These are phyloP conservation scores for Chanos chanos DNA, from an alignment of 2,797 vertebrate genomes.

Conservation along the genomic window DNA sequence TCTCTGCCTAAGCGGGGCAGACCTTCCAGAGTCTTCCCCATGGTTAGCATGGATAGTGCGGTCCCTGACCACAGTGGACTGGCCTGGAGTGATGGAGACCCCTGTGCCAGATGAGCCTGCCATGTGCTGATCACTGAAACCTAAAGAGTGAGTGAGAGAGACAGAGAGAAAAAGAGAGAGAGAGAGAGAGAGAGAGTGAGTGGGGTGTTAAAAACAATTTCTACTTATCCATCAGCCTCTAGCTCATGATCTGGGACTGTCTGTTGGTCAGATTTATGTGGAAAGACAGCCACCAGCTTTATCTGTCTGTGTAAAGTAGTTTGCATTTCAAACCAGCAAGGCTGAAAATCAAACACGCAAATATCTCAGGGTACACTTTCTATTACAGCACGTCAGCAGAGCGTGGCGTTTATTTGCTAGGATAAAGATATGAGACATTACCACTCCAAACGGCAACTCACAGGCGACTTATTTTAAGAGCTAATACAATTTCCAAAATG, in stretches of 20 bases:
- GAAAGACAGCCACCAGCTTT: no score
- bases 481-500: no score
- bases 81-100: constrained; percentile 51
- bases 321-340: no score
- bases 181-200: background rate
- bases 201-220: background rate
- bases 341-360: background rate
- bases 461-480: no score
- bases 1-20: constrained; percentile 55
- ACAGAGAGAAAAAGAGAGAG: background rate
- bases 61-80: constrained; percentile 39
- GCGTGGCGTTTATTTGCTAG: no score
- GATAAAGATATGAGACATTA: no score
- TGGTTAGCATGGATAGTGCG: constrained; percentile 38
- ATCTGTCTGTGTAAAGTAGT: no score
- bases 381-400: background rate
- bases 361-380: background rate
- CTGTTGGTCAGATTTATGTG: no score
- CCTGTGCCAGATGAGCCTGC: constrained; percentile 57
- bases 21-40: constrained; percentile 21
- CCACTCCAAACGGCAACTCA: no score
- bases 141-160: constrained; percentile 51
- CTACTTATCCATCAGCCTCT: background rate
- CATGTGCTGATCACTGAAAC: constrained; percentile 75
- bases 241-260: no score